Evolutionary conservation across 2,888 invertebrate species (phyloP).

Genomic region (Nemoura dubitans): DNA sequence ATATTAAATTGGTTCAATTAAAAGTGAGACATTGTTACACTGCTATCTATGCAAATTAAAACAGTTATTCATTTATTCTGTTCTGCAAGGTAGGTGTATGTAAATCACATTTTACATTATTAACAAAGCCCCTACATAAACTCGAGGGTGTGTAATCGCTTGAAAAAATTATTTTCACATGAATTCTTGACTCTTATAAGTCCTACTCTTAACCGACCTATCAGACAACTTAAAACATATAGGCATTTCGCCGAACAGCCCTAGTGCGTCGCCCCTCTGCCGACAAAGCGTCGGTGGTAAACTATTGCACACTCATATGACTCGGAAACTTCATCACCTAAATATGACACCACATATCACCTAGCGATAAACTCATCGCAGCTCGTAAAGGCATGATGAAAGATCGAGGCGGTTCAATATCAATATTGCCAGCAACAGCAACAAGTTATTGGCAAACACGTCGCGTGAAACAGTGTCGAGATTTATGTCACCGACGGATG

Average conservation of each 20-base stretch:
- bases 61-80: background rate
- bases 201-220: no score
- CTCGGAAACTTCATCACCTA: background rate
- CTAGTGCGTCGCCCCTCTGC: background rate
- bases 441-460: background rate
- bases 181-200: background rate
- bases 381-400: background rate
- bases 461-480: background rate
- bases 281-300: background rate
- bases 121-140: background rate
- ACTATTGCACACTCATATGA: background rate
- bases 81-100: background rate
- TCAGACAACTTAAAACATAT: no score
- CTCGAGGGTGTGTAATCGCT: background rate
- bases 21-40: background rate
- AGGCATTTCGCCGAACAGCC: no score
- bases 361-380: background rate
- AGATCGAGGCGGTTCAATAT: background rate
- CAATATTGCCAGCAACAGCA: background rate
- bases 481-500: background rate
- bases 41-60: background rate
- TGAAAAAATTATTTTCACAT: background rate
- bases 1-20: conserved; percentile 3
- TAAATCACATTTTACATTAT: background rate
- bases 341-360: background rate